Conservation (phyloP, 2,888 invertebrate genomes). For the Cheiracanthium punctorium region DNA sequence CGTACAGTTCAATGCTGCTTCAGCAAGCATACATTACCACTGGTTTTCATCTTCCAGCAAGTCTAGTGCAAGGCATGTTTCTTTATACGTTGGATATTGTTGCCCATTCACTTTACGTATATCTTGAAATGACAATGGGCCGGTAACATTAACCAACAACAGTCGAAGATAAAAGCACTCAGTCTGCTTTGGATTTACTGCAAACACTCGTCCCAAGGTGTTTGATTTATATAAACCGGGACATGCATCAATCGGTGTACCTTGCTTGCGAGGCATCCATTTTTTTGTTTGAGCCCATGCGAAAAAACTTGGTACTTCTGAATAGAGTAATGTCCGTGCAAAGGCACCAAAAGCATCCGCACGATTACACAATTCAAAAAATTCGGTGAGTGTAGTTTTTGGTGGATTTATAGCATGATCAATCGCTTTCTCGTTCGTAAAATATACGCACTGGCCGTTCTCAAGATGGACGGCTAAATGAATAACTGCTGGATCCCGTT, state of each 20-base stretch:
- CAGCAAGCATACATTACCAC: no score
- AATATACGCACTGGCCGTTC: constrained; percentile 61
- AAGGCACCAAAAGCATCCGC: constrained; percentile 19
- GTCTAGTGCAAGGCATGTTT: no score
- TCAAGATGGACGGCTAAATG: constrained; percentile 33
- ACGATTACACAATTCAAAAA: background rate
- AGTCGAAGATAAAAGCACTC: constrained; percentile 16
- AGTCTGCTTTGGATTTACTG: background rate
- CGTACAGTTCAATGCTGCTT: no score
- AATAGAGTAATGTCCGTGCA: constrained; percentile 21
- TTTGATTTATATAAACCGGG: background rate
- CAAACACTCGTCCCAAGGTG: background rate
- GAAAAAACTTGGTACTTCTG: background rate
- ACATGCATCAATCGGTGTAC: constrained; percentile 10
- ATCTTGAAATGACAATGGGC: constrained; percentile 5
- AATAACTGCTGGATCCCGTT: constrained; percentile 35
- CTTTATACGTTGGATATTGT: no score
- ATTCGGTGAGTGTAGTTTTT: background rate
- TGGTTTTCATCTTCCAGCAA: no score
- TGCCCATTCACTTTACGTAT: background rate
- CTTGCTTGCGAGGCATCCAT: constrained; percentile 53
- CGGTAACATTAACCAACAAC: constrained; percentile 1
- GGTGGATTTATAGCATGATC: background rate
- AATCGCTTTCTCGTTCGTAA: background rate
- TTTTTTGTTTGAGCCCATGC: background rate